Conservation (phyloP, 2,113 vertebrate genomes). For the Xiphophorus maculatus region DNA sequence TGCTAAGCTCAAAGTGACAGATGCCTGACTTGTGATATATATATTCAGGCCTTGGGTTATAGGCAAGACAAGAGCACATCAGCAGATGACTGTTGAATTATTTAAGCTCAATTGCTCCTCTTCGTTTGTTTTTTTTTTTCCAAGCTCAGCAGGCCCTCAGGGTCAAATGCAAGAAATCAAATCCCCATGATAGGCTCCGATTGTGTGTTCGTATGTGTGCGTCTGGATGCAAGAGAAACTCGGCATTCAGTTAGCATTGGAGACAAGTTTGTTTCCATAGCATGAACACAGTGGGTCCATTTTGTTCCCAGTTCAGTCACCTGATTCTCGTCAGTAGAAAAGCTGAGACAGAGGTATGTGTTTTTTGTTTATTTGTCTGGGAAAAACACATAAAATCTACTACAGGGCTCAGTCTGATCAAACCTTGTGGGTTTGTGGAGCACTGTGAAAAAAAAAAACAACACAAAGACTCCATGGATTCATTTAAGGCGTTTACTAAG, state of each 20-base stretch:
- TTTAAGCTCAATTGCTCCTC: slow-evolving; percentile 26
- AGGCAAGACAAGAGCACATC: slow-evolving; percentile 52
- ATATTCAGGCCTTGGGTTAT: slow-evolving; percentile 21
- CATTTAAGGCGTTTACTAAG: background rate
- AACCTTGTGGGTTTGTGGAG: background rate
- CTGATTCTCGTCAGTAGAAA: background rate
- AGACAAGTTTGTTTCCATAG: background rate
- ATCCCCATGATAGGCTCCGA: slow-evolving; percentile 8
- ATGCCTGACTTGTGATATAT: slow-evolving; percentile 13
- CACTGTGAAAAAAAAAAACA: background rate
- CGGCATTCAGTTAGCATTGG: slow-evolving; percentile 1
- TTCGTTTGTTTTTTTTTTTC: background rate
- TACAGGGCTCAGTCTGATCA: background rate
- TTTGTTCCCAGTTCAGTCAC: background rate
- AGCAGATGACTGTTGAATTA: slow-evolving; percentile 46
- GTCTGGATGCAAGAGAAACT: background rate
- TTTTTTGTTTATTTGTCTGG: slow-evolving; percentile 1
- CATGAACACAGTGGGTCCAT: background rate
- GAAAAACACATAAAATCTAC: background rate
- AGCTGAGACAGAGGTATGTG: background rate
- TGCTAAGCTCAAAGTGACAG: slow-evolving; percentile 15
- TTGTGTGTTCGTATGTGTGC: background rate
- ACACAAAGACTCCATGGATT: background rate
- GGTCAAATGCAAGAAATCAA: slow-evolving; percentile 53
- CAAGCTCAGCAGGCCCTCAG: slow-evolving; percentile 21